These are phyloP conservation scores for Haplochromis vanheusdeni DNA, from an alignment of 2,113 vertebrate genomes.

Conservation along the genomic window DNA sequence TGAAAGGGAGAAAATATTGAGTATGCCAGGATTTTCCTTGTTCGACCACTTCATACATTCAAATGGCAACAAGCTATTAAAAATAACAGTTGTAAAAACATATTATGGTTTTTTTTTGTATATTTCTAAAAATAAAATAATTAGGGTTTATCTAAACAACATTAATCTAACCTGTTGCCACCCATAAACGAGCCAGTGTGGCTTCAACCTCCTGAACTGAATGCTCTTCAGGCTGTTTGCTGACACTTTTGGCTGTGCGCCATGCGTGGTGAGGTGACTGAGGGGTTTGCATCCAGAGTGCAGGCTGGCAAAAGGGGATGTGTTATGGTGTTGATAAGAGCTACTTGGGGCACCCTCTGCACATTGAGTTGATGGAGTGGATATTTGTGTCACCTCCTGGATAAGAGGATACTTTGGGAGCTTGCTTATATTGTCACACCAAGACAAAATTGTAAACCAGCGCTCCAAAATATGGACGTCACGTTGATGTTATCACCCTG, in stretches of 20 bases:
- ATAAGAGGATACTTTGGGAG: not conserved
- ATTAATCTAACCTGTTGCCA: not conserved
- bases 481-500: not conserved
- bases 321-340: constrained; percentile 47
- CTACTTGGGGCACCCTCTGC: constrained; percentile 6
- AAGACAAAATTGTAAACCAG: not conserved
- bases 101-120: not conserved
- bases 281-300: not conserved
- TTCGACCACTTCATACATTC: not conserved
- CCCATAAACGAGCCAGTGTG: not conserved
- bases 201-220: not conserved
- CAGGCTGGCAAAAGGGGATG: constrained; percentile 9
- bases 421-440: not conserved
- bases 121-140: not conserved
- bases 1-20: not conserved
- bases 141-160: not conserved
- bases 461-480: not conserved
- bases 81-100: not conserved
- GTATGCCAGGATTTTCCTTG: not conserved
- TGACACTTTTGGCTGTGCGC: not conserved
- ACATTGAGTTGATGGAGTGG: constrained; percentile 14
- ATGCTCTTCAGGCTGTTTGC: not conserved
- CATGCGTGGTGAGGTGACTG: not conserved
- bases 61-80: not conserved
- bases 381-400: not conserved